A percentile compares a stretch with the other conserved stretches of the same genome.
phyloP scores from a whole-genome alignment of 1,140 invertebrate species.

The Lucilia cuprina region DNA sequence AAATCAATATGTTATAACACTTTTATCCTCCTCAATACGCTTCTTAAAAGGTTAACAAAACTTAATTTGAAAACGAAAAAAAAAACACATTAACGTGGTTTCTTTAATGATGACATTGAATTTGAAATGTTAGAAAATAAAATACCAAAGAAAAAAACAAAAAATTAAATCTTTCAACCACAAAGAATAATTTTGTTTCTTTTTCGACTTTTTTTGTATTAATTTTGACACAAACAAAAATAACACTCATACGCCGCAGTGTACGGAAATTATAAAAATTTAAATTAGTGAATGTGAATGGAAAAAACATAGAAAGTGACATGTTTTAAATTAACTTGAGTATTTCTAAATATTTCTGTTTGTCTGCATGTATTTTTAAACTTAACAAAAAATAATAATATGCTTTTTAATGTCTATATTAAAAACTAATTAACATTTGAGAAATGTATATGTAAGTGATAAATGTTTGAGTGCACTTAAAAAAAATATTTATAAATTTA shows the following conservation, averaged over 20 bases:
- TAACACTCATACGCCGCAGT: background rate
- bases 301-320: background rate
- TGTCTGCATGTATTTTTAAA: too few relatives aligned
- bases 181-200: background rate
- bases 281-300: background rate
- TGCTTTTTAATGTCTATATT: background rate
- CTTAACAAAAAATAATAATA: background rate
- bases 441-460: too few relatives aligned
- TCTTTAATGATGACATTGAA: background rate
- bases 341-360: background rate
- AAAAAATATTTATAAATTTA: too few relatives aligned
- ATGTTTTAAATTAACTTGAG: background rate
- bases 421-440: too few relatives aligned
- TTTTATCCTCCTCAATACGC: too few relatives aligned
- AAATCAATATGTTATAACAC: too few relatives aligned
- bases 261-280: background rate
- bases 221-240: background rate
- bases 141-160: too few relatives aligned
- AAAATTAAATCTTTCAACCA: background rate
- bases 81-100: background rate
- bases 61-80: too few relatives aligned
- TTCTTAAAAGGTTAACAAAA: too few relatives aligned
- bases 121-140: background rate
- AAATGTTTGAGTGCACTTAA: too few relatives aligned
- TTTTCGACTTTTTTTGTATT: background rate